Evolutionary conservation across 2,888 invertebrate genomes (phyloP), one percentile per base, ranked within the genome.

Genomic region (Ametastegia equiseti): DNA sequence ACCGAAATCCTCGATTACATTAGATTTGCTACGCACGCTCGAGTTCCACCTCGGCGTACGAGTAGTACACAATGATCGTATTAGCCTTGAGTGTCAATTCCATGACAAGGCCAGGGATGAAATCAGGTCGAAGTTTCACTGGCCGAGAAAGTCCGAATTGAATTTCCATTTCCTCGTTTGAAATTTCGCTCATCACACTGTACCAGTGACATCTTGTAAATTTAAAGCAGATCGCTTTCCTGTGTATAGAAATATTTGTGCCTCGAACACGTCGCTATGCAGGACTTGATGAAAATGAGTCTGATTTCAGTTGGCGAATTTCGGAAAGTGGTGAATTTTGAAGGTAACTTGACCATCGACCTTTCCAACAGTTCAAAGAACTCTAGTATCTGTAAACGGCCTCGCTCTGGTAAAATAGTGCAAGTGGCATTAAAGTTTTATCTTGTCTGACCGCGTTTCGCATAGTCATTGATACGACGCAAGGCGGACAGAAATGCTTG

Each of bases 121-220:
- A 60, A 81, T 47, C 42, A 81, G 81, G 73, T 45, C 79, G 39
- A 57, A 75, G 71, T 83, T 75, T 65, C 78, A 81, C 79, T 54
- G 57, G 19, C 30, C 63, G 84, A 81, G 84, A 84, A 84, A 84
- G 84, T 84, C 60, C 63, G 83, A 82, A 80, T 83, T 80, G 45
- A 19, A 33, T 54, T 82, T 81, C 57, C 77, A 82, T 82, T 84
- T 84, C 81, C 78, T 80, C 80, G 82, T 81, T 82, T 83, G 71
- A 83, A 82, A 81, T 82, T 84, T 83, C 67, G 81, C 83, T 83
- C 80, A 80, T 81, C 33, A 50, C 80, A 60, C 69, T 39, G 6
- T 39, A 9, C 42, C 5, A 30, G 45, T 33, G 57, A 23, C 73
- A 57, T 23, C 15, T n/a, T 75, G 23, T 23, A 54, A 50, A 50